These are phyloP conservation scores for Phainopepla nitens DNA, from an alignment of 2,113 vertebrate species.

Conservation along the genomic window DNA sequence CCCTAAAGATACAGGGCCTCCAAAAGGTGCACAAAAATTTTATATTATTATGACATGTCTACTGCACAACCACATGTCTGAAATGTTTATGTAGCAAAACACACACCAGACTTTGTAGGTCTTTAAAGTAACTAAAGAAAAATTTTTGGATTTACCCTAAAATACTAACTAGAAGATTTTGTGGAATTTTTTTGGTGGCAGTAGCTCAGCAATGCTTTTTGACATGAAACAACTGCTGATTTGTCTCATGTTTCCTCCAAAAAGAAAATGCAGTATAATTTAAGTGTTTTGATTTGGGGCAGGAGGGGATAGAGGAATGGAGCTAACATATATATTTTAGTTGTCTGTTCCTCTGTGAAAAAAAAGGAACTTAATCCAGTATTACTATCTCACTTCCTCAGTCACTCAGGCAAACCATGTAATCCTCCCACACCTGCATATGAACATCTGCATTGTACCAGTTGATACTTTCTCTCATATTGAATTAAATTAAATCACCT, in stretches of 20 bases:
- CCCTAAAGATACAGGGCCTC: not conserved
- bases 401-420: not conserved
- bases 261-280: not conserved
- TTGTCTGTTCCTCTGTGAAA: not conserved
- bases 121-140: not conserved
- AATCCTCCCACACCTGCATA: conserved; percentile 3
- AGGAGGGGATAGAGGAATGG: not conserved
- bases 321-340: not conserved
- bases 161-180: not conserved
- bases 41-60: not conserved
- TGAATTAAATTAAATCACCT: conserved; percentile 35
- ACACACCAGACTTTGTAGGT: not conserved
- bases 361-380: not conserved
- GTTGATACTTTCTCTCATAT: not conserved
- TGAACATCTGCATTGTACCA: not conserved
- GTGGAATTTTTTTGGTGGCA: not conserved
- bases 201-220: not conserved
- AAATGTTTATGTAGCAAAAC: not conserved
- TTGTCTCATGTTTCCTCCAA: not conserved
- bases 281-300: not conserved
- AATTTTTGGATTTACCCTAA: not conserved
- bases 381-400: not conserved
- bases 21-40: not conserved
- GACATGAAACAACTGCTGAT: not conserved
- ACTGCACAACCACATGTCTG: not conserved